Percentiles rank a stretch among this genome's conserved stretches.
These are phyloP conservation scores for Sebastes iracundus DNA, from an alignment of 2,797 vertebrate genomes.

Conservation along the genomic window DNA sequence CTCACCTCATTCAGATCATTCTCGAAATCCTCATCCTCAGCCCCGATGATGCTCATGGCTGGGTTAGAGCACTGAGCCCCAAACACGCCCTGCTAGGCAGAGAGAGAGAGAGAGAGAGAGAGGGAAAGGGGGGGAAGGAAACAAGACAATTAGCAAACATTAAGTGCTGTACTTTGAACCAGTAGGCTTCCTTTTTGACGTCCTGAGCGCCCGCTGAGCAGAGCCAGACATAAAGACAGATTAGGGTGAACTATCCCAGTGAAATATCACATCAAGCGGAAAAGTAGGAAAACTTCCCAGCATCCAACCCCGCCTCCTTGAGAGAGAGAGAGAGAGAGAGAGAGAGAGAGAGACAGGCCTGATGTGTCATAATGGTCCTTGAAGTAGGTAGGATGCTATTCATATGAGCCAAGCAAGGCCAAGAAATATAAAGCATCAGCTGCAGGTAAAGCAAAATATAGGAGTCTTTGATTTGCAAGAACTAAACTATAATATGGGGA, in stretches of 20 bases:
- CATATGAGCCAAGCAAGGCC: slow-evolving; percentile 1
- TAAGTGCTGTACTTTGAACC: slow-evolving; percentile 42
- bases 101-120: not conserved
- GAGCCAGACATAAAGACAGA: slow-evolving; percentile 48
- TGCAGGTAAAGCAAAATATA: not conserved
- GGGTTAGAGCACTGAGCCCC: slow-evolving; percentile 75
- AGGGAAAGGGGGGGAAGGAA: not conserved
- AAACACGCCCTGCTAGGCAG: slow-evolving; percentile 62
- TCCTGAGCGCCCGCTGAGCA: slow-evolving; percentile 43
- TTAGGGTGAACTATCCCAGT: slow-evolving; percentile 36
- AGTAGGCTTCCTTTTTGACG: slow-evolving; percentile 25
- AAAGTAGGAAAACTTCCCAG: slow-evolving; percentile 20
- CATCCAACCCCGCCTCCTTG: slow-evolving; percentile 4
- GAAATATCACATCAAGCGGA: slow-evolving; percentile 37
- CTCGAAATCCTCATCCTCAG: slow-evolving; percentile 95
- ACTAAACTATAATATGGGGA: not conserved
- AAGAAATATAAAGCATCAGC: not conserved
- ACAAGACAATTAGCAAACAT: slow-evolving; percentile 53
- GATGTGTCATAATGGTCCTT: not conserved
- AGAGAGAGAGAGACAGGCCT: not conserved
- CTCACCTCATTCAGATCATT: slow-evolving; percentile 90
- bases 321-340: not conserved
- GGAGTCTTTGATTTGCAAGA: not conserved
- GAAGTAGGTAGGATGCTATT: slow-evolving; percentile 13
- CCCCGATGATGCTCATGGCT: slow-evolving; percentile 90